These are phyloP conservation scores for Meriones unguiculatus DNA, from an alignment of 2,113 vertebrate genomes.

Conservation along the genomic window DNA sequence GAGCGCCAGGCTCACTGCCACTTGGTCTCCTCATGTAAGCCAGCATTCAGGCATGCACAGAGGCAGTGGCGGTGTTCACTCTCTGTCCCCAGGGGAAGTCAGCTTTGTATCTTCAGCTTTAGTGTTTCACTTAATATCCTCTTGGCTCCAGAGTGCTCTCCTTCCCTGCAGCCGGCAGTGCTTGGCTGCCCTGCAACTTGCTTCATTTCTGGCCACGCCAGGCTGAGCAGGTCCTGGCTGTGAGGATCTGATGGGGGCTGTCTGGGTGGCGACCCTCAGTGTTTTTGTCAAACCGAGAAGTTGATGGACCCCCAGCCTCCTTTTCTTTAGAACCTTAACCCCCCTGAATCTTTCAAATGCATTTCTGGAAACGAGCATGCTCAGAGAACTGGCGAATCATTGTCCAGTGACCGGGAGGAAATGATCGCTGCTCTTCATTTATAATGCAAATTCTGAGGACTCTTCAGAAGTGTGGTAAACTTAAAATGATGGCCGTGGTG, in stretches of 20 bases:
- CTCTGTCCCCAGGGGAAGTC: constrained; percentile 83
- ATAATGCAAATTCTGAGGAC: constrained; percentile 97
- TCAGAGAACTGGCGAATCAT: constrained; percentile 91
- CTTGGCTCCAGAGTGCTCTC: constrained; percentile 79
- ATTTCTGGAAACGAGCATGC: constrained; percentile 90
- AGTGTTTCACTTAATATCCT: constrained; percentile 86
- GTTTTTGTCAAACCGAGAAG: constrained; percentile 80
- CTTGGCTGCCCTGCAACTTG: constrained; percentile 82
- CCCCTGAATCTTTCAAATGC: constrained; percentile 85
- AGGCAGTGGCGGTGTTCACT: constrained; percentile 58
- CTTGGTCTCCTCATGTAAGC: constrained; percentile 80
- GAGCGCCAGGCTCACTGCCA: constrained; percentile 79
- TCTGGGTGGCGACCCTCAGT: constrained; percentile 62
- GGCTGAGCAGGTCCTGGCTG: constrained; percentile 71
- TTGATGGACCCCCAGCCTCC: constrained; percentile 85
- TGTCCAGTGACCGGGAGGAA: constrained; percentile 91
- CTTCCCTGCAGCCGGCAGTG: constrained; percentile 77
- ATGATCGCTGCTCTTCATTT: constrained; percentile 93
- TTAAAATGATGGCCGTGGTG: constrained; percentile 99
- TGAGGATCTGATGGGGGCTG: constrained; percentile 75
- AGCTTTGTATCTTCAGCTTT: constrained; percentile 84
- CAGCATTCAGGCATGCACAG: constrained; percentile 71
- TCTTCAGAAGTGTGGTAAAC: constrained; percentile 97
- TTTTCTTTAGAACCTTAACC: constrained; percentile 81
- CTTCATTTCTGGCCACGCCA: constrained; percentile 77